phyloP scores from a whole-genome alignment of 2,888 invertebrate species.

The Ophonus ardosiacus region DNA sequence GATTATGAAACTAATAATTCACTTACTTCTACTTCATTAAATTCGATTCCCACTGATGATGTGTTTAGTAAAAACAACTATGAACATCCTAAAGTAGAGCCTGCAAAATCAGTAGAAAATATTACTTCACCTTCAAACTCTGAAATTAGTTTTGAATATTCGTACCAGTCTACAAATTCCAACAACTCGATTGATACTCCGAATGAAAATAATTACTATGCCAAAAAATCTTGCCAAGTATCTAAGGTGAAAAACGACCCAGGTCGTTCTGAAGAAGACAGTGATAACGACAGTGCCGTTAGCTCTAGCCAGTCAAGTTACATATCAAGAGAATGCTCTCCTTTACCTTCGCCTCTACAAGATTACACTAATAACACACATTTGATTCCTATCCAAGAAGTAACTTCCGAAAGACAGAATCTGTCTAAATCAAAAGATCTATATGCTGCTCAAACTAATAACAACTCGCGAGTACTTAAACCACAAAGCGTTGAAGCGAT shows the following conservation, averaged over 20 bases:
- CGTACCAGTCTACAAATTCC: constrained; percentile 64
- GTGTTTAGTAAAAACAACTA: constrained; percentile 62
- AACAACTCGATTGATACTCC: constrained; percentile 31
- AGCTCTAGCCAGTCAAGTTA: constrained; percentile 90
- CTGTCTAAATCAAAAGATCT: constrained; percentile 53
- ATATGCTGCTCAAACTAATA: constrained; percentile 64
- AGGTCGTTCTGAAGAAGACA: constrained; percentile 78
- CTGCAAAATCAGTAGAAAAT: constrained; percentile 78
- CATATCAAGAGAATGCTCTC: constrained; percentile 86
- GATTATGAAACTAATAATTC: constrained; percentile 67
- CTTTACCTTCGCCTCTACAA: constrained; percentile 81
- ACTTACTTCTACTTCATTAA: constrained; percentile 69
- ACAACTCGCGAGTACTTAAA: constrained; percentile 82
- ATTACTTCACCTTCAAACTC: constrained; percentile 79
- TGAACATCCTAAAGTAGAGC: constrained; percentile 34
- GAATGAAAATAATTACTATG: constrained; percentile 48
- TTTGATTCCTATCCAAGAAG: constrained; percentile 14
- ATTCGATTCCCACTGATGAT: constrained; percentile 70
- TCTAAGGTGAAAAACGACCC: constrained; percentile 69
- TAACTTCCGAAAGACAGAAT: neutral
- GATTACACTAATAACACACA: constrained; percentile 62
- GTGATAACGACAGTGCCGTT: constrained; percentile 93
- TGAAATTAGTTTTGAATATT: constrained; percentile 79
- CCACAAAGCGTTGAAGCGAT: constrained; percentile 89
- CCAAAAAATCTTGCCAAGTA: constrained; percentile 58